A percentile compares a stretch with the other conserved stretches of the same genome.
Evolutionary conservation across 2,888 invertebrate species (phyloP).

Genomic region (Dynastes maya): DNA sequence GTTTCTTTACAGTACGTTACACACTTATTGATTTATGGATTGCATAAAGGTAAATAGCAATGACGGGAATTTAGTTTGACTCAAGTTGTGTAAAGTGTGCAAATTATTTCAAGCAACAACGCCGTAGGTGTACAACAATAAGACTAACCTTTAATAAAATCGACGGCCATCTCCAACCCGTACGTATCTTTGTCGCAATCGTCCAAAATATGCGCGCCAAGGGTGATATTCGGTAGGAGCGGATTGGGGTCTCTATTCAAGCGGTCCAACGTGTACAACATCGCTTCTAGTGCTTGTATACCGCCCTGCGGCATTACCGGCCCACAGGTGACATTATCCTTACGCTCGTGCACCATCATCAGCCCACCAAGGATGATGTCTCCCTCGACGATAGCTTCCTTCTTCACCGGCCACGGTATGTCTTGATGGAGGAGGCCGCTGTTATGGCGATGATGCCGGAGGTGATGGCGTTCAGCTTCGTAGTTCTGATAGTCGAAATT

Average conservation of each 20-base stretch:
- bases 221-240: conserved; percentile 83
- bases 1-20: too few species aligned
- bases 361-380: conserved; percentile 91
- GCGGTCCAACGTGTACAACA: conserved; percentile 91
- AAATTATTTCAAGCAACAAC: too few species aligned
- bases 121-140: background rate
- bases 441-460: conserved; percentile 34
- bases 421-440: conserved; percentile 54
- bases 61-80: too few species aligned
- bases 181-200: conserved; percentile 98
- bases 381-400: conserved; percentile 90
- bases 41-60: too few species aligned
- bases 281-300: conserved; percentile 90
- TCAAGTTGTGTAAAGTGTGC: too few species aligned
- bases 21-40: too few species aligned
- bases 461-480: conserved; percentile 42
- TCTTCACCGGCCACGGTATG: conserved; percentile 84
- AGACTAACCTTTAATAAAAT: conserved; percentile 93
- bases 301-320: conserved; percentile 96
- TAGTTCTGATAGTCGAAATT: conserved; percentile 44
- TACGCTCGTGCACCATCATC: conserved; percentile 96
- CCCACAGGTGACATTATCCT: conserved; percentile 90
- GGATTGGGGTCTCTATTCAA: conserved; percentile 79
- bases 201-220: conserved; percentile 92
- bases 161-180: conserved; percentile 95